Evolutionary conservation across 2,113 vertebrate species (phyloP), one percentile per base, ranked within the genome.

Genomic region (Oreocharis arfaki): DNA sequence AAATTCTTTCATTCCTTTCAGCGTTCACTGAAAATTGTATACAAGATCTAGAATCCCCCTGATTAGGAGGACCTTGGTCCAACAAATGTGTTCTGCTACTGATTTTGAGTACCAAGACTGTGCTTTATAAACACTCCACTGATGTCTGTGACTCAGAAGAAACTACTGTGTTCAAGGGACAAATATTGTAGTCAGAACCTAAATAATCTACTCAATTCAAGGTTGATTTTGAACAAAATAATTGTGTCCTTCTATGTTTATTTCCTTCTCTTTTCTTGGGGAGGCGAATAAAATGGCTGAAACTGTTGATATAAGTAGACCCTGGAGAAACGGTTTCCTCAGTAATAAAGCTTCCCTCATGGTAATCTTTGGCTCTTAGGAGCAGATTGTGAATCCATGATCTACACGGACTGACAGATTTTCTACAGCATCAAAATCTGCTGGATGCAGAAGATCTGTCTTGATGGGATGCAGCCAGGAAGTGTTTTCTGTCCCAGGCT

Each of bases 391-490:
- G 75, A 90, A 93, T 88, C 83, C 75, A 42, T 80, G 69, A 94
- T 81, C 50, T 73, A 77, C 56, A 74, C 35, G 89, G 44, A 70
- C 73, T 83, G 91, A 30, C 93, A 96, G 82, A 61, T 95, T 88
- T 92, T 79, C 79, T 77, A 56, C 60, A 61, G 81, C 63, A 86
- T 23, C 7, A 2, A 84, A 93, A 70, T 73, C 64, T 89, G 79
- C 67, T 92, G 88, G 83, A 90, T 89, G 83, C 64, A 92, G 90
- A n/a, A n/a, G n/a, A n/a, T n/a, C n/a, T n/a, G n/a, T n/a, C n/a
- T n/a, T n/a, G 27, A 49, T 63, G 83, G 60, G 87, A 80, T 70
- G 53, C 22, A 81, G 90, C 65, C 93, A 93, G 85, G 50, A 92
- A 84, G 60, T 71, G 73, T 90, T 97, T 88, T 93, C 47, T 92